Percentiles rank a stretch among this genome's conserved stretches.
These are phyloP conservation scores for Amphibalanus amphitrite DNA, from an alignment of 1,140 invertebrate species.

Conservation along the genomic window DNA sequence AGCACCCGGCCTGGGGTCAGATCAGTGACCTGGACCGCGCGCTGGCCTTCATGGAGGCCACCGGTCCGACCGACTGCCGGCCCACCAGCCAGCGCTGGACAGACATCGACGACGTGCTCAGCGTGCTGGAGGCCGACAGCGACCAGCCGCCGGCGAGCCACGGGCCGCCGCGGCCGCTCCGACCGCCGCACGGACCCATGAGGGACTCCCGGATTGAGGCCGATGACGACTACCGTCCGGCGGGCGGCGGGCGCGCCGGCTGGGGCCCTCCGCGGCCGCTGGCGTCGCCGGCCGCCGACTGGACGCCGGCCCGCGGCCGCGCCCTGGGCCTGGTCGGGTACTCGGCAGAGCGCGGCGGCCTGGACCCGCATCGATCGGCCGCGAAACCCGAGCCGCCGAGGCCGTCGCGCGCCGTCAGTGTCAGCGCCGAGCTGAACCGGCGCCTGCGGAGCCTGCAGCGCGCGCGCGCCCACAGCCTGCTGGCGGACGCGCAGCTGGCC, in stretches of 20 bases:
- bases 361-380: neutral
- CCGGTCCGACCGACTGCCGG: neutral
- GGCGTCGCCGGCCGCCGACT: neutral
- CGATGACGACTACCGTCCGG: neutral
- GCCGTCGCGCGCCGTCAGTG: neutral
- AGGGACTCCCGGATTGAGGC: neutral
- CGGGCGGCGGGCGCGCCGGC: no score
- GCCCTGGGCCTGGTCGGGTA: neutral
- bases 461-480: neutral
- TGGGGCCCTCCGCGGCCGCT: no score
- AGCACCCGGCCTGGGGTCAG: slow-evolving; percentile 72
- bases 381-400: neutral
- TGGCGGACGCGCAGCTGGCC: neutral
- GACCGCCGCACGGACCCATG: neutral
- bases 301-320: no score
- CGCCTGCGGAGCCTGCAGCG: neutral
- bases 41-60: slow-evolving; percentile 24
- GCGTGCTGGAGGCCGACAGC: neutral
- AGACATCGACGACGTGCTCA: neutral
- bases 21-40: slow-evolving; percentile 64
- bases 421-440: neutral
- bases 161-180: neutral
- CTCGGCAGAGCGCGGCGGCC: neutral
- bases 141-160: neutral
- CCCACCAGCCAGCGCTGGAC: neutral